Evolutionary conservation across 2,888 invertebrate species (phyloP), one percentile per base, ranked within the genome.

Genomic region (Cryptophagus acutangulus): DNA sequence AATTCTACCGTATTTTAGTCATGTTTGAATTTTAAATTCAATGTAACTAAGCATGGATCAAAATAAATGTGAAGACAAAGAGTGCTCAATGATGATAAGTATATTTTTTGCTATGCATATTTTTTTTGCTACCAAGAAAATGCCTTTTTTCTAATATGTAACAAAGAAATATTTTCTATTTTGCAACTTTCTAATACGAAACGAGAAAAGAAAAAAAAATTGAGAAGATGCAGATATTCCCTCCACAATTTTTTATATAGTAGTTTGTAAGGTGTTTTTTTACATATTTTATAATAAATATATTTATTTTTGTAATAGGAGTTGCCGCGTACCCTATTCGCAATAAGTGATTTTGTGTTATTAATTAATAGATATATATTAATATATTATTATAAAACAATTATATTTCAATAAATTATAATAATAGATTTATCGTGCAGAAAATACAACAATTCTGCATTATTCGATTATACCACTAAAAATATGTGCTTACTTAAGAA

Each of bases 281-380:
- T n/a, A n/a, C n/a, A 57, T 51, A 38, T 46, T 48, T 45, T 40
- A 48, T 48, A 42, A 53, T 56, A 51, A 56, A 56, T 26, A 31
- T 31, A 31, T n/a, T n/a, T 31, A 31, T 62, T 65, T 65, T 62
- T 61, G 55, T 59, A 58, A 62, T 61, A 60, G 59, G 58, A 59
- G 54, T 55, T n/a, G n/a, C n/a, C n/a, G n/a, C n/a, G n/a, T 54
- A 62, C 61, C 58, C 58, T 62, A 55, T 62, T 62, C 60, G 59
- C 56, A 61, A 64, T 58, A 68, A 68, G 68, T 67, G 64, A 58
- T n/a, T 69, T 66, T 69, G 70, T 70, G 70, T 69, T 69, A 69
- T 66, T 70, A 70, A 61, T 65, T 52, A 60, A 66, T 66, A 56
- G 65, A 43, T 14, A 45, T 57, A 61, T 62, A 60, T 59, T 61